Evolutionary conservation across 2,888 invertebrate species (phyloP).

Genomic region (Chrysolina oricalcia): DNA sequence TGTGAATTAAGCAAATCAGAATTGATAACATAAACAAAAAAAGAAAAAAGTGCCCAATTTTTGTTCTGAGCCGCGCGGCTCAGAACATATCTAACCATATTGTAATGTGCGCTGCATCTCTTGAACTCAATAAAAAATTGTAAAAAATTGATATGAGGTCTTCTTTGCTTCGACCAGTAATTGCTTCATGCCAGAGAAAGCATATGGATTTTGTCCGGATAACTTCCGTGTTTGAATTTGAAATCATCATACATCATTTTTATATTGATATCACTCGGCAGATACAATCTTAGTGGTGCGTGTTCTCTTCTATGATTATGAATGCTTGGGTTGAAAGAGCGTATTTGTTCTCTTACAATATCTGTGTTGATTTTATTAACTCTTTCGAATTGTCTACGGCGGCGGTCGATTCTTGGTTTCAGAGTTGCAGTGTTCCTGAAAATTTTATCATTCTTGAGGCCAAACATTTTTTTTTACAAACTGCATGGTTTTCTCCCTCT

Average conservation of each 20-base stretch:
- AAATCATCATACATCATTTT: conserved; percentile 5
- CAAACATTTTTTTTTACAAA: conserved; percentile 16
- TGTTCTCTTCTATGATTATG: conserved; percentile 20
- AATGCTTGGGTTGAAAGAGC: conserved; percentile 13
- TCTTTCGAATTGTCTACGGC: conserved; percentile 11
- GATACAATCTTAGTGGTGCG: neutral
- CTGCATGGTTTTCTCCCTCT: conserved; percentile 4
- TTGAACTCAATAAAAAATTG: no score
- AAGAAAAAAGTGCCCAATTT: no score
- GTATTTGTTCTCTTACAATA: conserved; percentile 7
- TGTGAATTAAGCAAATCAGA: no score
- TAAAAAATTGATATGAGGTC: no score
- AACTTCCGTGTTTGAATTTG: conserved; percentile 22
- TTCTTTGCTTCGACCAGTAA: no score
- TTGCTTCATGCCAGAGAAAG: no score
- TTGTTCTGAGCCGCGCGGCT: no score
- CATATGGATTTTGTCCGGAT: no score
- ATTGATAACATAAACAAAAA: no score
- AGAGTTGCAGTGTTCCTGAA: neutral
- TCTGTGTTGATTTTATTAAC: conserved; percentile 16
- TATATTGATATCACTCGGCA: conserved; percentile 18
- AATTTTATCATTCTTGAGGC: conserved; percentile 3
- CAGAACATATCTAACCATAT: no score
- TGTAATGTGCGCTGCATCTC: no score
- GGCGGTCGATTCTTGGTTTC: conserved; percentile 1